Conservation (phyloP, 2,113 vertebrate genomes). For the Tetraodon nigroviridis region DNA sequence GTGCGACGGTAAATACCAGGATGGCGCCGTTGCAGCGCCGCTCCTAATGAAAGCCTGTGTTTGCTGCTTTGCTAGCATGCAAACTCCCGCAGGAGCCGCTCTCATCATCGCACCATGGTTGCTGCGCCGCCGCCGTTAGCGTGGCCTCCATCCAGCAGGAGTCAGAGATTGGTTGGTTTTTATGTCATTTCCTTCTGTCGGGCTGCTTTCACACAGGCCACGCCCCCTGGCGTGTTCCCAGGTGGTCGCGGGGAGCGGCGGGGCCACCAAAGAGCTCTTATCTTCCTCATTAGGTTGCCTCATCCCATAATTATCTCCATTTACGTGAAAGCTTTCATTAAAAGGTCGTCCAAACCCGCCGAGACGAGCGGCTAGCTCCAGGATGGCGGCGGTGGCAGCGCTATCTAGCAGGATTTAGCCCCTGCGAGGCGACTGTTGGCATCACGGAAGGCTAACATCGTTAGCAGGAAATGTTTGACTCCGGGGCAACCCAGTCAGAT, state of each 20-base stretch:
- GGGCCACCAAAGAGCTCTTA: slow-evolving; percentile 58
- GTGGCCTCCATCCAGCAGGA: slow-evolving; percentile 33
- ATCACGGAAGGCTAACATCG: background rate
- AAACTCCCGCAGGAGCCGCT: slow-evolving; percentile 59
- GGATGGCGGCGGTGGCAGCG: slow-evolving; percentile 15
- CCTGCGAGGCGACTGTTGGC: background rate
- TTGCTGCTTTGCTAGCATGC: slow-evolving; percentile 55
- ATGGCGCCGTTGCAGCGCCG: slow-evolving; percentile 63
- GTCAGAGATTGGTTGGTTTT: slow-evolving; percentile 12
- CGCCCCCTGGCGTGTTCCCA: slow-evolving; percentile 39
- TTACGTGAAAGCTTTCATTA: slow-evolving; percentile 67
- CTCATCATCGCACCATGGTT: slow-evolving; percentile 62
- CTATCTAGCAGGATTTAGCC: slow-evolving; percentile 11
- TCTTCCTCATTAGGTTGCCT: slow-evolving; percentile 64
- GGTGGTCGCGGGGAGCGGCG: slow-evolving; percentile 44
- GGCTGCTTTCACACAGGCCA: background rate
- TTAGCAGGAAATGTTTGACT: background rate
- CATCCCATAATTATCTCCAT: slow-evolving; percentile 60
- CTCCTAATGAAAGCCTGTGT: slow-evolving; percentile 61
- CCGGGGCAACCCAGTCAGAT: too few species aligned
- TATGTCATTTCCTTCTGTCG: slow-evolving; percentile 5
- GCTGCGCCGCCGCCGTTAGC: slow-evolving; percentile 46
- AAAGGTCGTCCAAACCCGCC: slow-evolving; percentile 42
- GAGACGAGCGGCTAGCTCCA: slow-evolving; percentile 32
- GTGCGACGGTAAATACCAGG: slow-evolving; percentile 72